phyloP scores from a whole-genome alignment of 37 sponge, comb jelly and placozoan species.

The Spongilla lacustris region DNA sequence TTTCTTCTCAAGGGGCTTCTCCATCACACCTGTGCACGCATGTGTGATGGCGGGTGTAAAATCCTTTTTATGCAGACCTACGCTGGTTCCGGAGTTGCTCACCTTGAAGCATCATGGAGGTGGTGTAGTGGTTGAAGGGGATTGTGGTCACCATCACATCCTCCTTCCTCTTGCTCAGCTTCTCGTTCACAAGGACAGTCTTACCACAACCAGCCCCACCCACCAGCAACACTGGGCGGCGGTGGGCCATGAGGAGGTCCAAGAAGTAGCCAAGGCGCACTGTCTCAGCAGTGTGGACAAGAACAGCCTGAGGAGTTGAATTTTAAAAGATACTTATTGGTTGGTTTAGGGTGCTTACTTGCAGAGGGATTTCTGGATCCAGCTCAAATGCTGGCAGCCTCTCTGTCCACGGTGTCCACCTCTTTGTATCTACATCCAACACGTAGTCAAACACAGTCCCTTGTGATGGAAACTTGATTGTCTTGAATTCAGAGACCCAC shows the following conservation, averaged over 20 bases:
- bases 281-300: constrained; percentile 97
- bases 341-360: constrained; percentile 43
- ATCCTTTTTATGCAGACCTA: background rate
- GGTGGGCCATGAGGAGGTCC: constrained; percentile 85
- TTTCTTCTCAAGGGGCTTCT: constrained; percentile 99
- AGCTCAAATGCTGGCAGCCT: constrained; percentile 91
- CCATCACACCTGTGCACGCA: constrained; percentile 73
- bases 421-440: constrained; percentile 81
- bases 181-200: constrained; percentile 95
- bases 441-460: constrained; percentile 99
- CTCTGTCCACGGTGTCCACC: constrained; percentile 92
- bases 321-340: background rate
- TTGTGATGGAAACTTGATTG: constrained; percentile 97
- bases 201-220: constrained; percentile 98
- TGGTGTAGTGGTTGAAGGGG: constrained; percentile 99
- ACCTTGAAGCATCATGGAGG: constrained; percentile 95
- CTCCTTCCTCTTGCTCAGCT: constrained; percentile 67
- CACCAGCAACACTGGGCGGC: constrained; percentile 98
- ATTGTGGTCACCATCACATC: constrained; percentile 85
- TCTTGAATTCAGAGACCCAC: constrained; percentile 97
- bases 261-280: constrained; percentile 85
- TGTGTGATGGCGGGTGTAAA: background rate
- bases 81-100: background rate
- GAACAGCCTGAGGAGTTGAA: constrained; percentile 65
- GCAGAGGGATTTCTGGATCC: constrained; percentile 96